phyloP scores from a whole-genome alignment of 2,113 vertebrate genomes.

The Silurus meridionalis region DNA sequence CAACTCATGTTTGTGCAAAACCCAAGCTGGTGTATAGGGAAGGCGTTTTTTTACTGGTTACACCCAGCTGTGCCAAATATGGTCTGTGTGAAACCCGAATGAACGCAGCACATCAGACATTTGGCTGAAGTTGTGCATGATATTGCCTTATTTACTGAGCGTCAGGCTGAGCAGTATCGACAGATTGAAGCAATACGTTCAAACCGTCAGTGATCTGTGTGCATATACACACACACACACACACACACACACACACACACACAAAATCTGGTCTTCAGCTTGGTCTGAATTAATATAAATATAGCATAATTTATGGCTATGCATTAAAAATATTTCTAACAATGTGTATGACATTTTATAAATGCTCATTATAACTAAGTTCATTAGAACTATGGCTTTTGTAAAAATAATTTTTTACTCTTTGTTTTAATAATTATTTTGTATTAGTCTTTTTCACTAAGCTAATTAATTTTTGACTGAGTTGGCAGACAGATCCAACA shows the following conservation, averaged over 20 bases:
- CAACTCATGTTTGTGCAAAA: not conserved
- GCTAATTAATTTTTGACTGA: not conserved
- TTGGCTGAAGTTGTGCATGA: not conserved
- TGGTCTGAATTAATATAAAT: not conserved
- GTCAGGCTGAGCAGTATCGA: not conserved
- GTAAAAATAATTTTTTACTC: no score
- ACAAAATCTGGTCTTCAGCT: not conserved
- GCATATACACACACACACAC: not conserved
- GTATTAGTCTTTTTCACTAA: not conserved
- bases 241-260: not conserved
- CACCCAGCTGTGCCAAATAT: constrained; percentile 5
- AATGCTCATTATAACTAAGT: not conserved
- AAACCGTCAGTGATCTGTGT: not conserved
- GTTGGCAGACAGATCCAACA: not conserved
- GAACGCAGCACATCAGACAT: not conserved
- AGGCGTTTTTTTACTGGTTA: not conserved
- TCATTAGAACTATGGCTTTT: not conserved
- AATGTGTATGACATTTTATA: not conserved
- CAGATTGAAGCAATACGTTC: not conserved
- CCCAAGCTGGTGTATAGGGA: not conserved
- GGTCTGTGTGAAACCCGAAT: constrained; percentile 12
- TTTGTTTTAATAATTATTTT: no score
- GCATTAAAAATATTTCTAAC: not conserved
- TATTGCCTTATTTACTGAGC: not conserved
- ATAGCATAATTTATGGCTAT: not conserved